Base-by-base conservation (phyloP, 2,888 invertebrate genomes). In the Hemicrepidius hirtus region DNA sequence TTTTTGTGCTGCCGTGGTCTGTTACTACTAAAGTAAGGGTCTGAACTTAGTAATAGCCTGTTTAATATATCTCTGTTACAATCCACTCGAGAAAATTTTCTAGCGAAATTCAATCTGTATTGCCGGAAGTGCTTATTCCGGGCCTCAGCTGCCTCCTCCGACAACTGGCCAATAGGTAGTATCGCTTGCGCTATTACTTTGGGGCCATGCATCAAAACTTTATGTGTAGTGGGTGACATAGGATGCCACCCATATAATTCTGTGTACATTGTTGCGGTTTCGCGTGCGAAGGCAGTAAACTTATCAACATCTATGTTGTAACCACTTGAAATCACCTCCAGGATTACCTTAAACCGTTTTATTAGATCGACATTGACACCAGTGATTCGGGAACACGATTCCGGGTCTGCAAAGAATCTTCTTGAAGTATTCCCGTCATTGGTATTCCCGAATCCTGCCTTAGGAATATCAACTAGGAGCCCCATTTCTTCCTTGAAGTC, bases 211-310 rank as follows among this genome's bases (percentile, higher is more conserved):
- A 82, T 70, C 50, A 82, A 63, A 53, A 82, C 71, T 75, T 81
- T 82, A 71, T 82, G 81, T 68, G 83, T 46, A 3, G 82, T 84
- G 9, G 83, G 80, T 12, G 81, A 77, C 83, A 84, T 84, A 1
- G 79, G 80, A 70, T 78, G 69, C 82, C 83, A 82, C 2, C 16
- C 20, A 76, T 83, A 84, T 32, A 81, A 64, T 10, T 76, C 10
- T 5, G 83, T 78, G 75, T 83, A 83, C 1, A 79, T 37, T 65
- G 77, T 37, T 5, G 77, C 79, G n/a, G 81, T 82, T 13, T 79
- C 78, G 3, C 35, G 21, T 3, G 76, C 66, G 69, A 79, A 82
- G 20, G 10, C 68, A 74, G 65, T 67, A 77, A 75, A 78, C 66
- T 65, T 71, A 10, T 72, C 28, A 4, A 24, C 12, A 18, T 75